Conservation (phyloP, 1,140 invertebrate genomes). For the Scaptomyza pallida region DNA sequence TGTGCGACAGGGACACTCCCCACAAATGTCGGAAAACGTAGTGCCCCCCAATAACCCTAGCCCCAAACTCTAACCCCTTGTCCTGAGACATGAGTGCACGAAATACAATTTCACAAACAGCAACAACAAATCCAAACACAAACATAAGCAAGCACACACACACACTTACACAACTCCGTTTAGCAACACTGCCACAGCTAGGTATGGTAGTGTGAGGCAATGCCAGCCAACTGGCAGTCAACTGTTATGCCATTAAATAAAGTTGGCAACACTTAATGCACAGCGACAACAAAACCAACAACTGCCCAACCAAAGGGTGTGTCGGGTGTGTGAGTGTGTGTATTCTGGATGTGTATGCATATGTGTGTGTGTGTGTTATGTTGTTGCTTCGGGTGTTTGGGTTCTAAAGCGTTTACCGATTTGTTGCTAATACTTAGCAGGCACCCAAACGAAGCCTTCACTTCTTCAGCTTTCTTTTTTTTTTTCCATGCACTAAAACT, state of each 20-base stretch:
- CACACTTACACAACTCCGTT: conserved; percentile 29
- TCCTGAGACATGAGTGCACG: conserved; percentile 29
- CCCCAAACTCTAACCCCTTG: not conserved
- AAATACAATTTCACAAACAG: conserved; percentile 55
- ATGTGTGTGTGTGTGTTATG: not conserved
- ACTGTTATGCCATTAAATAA: conserved; percentile 84
- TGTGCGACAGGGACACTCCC: conserved; percentile 35
- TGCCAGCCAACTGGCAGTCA: conserved; percentile 59
- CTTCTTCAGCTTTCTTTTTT: conserved; percentile 5
- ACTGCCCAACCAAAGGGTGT: conserved; percentile 45
- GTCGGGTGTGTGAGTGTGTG: too few species aligned
- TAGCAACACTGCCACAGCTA: conserved; percentile 51
- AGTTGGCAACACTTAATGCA: conserved; percentile 84
- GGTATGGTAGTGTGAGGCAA: conserved; percentile 30
- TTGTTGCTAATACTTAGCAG: conserved; percentile 53
- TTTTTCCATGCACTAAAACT: conserved; percentile 15
- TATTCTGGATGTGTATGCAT: not conserved
- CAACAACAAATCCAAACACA: conserved; percentile 45
- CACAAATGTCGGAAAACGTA: conserved; percentile 28
- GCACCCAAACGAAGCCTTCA: conserved; percentile 34
- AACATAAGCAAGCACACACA: conserved; percentile 5
- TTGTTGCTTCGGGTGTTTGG: conserved; percentile 12
- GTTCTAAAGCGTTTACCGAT: conserved; percentile 52
- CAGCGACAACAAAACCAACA: conserved; percentile 79
- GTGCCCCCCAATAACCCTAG: not conserved